A percentile compares a stretch with the other conserved stretches of the same genome.
phyloP scores from a whole-genome alignment of 2,113 vertebrate genomes.

The Salvelinus fontinalis region DNA sequence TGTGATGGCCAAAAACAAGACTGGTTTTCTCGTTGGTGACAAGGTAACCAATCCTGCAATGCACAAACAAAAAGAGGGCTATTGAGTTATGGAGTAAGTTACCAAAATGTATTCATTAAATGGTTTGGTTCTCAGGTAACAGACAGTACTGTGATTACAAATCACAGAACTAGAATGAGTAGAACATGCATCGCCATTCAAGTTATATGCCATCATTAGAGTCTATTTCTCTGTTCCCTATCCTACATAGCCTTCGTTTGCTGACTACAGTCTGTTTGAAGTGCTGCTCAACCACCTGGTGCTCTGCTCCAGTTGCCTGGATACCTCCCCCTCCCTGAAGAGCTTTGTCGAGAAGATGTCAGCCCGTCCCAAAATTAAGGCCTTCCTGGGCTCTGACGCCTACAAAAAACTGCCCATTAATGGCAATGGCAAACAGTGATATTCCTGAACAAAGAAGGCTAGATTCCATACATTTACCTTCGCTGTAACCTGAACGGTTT shows the following conservation, averaged over 20 bases:
- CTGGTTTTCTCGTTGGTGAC: slow-evolving; percentile 72
- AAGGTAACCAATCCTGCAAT: slow-evolving; percentile 59
- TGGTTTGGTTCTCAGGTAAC: no score
- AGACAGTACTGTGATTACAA: no score
- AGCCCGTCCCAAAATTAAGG: slow-evolving; percentile 69
- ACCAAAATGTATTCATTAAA: no score
- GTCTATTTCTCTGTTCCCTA: background rate
- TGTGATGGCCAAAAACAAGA: slow-evolving; percentile 66
- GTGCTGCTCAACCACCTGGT: slow-evolving; percentile 66
- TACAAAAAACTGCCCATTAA: slow-evolving; percentile 73
- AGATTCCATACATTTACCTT: background rate
- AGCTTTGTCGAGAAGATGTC: slow-evolving; percentile 63
- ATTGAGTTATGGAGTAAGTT: no score
- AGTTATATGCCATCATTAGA: no score
- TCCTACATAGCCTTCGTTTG: slow-evolving; percentile 69
- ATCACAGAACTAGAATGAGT: no score
- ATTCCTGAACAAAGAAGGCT: background rate
- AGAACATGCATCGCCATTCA: no score
- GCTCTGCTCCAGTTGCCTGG: slow-evolving; percentile 67
- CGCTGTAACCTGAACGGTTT: background rate
- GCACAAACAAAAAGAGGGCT: no score
- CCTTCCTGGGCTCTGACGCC: slow-evolving; percentile 64
- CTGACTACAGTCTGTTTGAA: slow-evolving; percentile 77
- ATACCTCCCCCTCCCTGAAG: slow-evolving; percentile 66
- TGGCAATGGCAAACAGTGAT: slow-evolving; percentile 77